These are phyloP conservation scores for Lagodon rhomboides DNA, from an alignment of 2,797 vertebrate genomes.

Conservation along the genomic window DNA sequence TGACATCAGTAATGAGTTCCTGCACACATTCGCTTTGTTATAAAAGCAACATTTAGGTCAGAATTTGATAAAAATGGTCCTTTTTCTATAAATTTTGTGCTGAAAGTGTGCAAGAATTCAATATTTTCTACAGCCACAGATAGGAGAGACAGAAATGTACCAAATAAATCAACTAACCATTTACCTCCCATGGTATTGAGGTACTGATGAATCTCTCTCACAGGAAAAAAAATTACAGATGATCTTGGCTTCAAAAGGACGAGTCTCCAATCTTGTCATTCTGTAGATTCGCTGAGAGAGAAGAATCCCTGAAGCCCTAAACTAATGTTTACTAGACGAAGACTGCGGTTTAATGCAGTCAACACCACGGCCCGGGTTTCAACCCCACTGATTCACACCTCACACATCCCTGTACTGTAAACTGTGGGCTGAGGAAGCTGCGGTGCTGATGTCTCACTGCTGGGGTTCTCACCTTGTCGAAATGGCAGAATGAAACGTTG, in stretches of 20 bases:
- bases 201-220: constrained; percentile 3
- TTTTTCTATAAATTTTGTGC: background rate
- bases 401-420: constrained; percentile 54
- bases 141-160: too few relatives aligned
- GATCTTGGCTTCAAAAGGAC: background rate
- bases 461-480: constrained; percentile 71
- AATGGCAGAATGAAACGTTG: constrained; percentile 76
- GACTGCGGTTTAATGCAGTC: constrained; percentile 56
- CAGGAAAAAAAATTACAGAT: constrained; percentile 8
- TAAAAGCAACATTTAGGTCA: background rate
- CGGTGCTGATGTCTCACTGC: constrained; percentile 67
- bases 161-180: too few relatives aligned
- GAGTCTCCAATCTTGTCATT: background rate
- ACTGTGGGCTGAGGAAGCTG: constrained; percentile 53
- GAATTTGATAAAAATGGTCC: background rate
- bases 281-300: background rate
- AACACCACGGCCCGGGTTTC: constrained; percentile 48
- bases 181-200: too few relatives aligned
- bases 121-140: too few relatives aligned
- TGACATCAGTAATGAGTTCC: background rate
- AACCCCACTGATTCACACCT: constrained; percentile 64
- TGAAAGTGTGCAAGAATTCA: background rate
- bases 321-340: constrained; percentile 47
- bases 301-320: constrained; percentile 32
- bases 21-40: background rate